phyloP scores from a whole-genome alignment of 1,140 invertebrate species.

The Scaptodrosophila lebanonensis region DNA sequence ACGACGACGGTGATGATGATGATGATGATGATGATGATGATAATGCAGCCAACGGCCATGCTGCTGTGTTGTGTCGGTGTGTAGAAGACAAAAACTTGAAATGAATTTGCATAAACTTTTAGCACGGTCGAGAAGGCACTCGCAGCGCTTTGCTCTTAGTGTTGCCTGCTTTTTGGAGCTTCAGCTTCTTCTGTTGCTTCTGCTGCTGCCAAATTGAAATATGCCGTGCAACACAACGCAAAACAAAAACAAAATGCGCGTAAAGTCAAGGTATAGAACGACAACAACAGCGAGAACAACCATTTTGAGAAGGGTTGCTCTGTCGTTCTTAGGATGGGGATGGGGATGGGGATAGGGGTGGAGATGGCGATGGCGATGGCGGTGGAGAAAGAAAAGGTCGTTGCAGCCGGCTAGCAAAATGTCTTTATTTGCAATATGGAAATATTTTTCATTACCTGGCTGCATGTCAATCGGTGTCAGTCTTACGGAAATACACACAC shows the following conservation, averaged over 20 bases:
- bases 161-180: too few relatives aligned
- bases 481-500: slow-evolving; percentile 15
- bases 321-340: slow-evolving; percentile 29
- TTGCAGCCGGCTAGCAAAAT: slow-evolving; percentile 45
- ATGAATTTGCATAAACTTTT: slow-evolving; percentile 73
- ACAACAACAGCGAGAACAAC: slow-evolving; percentile 9
- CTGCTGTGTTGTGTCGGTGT: not conserved
- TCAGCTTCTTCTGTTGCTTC: too few relatives aligned
- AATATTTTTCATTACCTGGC: slow-evolving; percentile 71
- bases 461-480: slow-evolving; percentile 58
- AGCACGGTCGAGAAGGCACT: slow-evolving; percentile 21
- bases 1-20: not conserved
- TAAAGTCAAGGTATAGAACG: not conserved
- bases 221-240: slow-evolving; percentile 45
- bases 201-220: slow-evolving; percentile 50
- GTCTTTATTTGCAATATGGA: slow-evolving; percentile 74
- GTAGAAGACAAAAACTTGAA: slow-evolving; percentile 43
- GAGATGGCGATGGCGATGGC: slow-evolving; percentile 22
- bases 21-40: slow-evolving; percentile 1
- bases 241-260: slow-evolving; percentile 39
- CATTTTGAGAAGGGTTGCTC: slow-evolving; percentile 58
- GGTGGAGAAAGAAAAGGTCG: slow-evolving; percentile 8
- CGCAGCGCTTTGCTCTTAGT: not conserved
- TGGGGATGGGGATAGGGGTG: slow-evolving; percentile 34
- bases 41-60: slow-evolving; percentile 19